Conservation (phyloP, 2,113 vertebrate species). For the Rhinolophus ferrumequinum region DNA sequence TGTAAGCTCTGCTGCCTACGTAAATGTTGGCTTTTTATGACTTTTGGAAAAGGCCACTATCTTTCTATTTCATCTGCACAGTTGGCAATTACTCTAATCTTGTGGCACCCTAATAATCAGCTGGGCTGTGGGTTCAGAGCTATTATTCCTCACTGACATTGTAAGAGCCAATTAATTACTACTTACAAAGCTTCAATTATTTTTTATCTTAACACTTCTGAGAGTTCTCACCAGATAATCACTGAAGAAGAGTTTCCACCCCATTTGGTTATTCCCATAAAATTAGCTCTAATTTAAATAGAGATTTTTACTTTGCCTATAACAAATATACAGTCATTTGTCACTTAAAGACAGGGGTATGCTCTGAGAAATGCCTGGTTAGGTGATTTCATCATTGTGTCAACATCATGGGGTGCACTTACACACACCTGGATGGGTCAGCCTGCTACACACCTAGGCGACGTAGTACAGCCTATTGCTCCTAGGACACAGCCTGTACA, state of each 20-base stretch:
- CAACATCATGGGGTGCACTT: neutral
- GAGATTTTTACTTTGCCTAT: neutral
- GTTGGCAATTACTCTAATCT: constrained; percentile 38
- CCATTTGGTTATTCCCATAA: constrained; percentile 20
- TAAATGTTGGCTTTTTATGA: neutral
- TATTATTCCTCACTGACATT: constrained; percentile 22
- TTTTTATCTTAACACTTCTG: constrained; percentile 60
- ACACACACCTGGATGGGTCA: neutral
- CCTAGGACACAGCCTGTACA: neutral
- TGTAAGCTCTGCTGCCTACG: neutral
- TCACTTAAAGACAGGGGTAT: neutral
- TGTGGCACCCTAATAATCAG: constrained; percentile 7
- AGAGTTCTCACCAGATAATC: constrained; percentile 58
- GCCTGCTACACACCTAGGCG: too few relatives aligned
- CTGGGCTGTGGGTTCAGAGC: neutral
- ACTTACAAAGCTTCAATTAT: constrained; percentile 51
- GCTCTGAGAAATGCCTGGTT: neutral
- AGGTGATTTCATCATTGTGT: neutral
- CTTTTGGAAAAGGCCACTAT: neutral
- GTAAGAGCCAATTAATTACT: constrained; percentile 55
- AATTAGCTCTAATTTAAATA: neutral
- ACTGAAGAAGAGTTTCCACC: neutral
- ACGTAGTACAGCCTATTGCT: neutral
- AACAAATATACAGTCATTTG: neutral
- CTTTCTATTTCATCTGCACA: constrained; percentile 7